Conservation (phyloP, 2,113 vertebrate species). For the Tupaia chinensis region DNA sequence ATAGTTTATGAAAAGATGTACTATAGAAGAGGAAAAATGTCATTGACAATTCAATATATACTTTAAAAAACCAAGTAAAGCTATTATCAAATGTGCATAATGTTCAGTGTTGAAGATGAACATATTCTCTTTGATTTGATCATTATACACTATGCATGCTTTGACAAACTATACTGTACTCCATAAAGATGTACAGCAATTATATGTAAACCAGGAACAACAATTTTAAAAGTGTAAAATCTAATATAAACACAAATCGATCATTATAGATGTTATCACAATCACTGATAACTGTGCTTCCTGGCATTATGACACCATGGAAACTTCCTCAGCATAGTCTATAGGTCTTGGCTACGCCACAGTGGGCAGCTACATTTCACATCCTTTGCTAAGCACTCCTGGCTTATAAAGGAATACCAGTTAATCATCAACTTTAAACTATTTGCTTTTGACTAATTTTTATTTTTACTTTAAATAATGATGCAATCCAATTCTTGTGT, state of each 20-base stretch:
- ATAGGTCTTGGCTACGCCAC: background rate
- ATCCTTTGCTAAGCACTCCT: background rate
- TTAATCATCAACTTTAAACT: background rate
- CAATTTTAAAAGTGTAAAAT: background rate
- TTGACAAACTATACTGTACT: too few species aligned
- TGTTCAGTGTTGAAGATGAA: too few species aligned
- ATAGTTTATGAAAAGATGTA: too few species aligned
- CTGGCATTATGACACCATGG: background rate
- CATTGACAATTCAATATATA: too few species aligned
- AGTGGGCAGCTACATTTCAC: background rate
- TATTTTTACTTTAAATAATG: background rate
- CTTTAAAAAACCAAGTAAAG: too few species aligned
- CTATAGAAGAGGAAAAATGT: too few species aligned
- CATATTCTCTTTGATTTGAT: too few species aligned
- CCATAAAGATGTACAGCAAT: too few species aligned
- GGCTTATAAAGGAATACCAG: background rate
- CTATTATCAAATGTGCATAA: too few species aligned
- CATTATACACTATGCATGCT: too few species aligned
- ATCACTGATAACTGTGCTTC: background rate
- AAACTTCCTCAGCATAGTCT: background rate
- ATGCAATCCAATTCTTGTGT: background rate
- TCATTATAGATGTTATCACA: background rate
- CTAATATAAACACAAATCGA: background rate
- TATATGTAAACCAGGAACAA: too few species aligned
- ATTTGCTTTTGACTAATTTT: background rate